These are phyloP conservation scores for Calosoma granatense DNA, from an alignment of 1,140 invertebrate species.

Conservation along the genomic window DNA sequence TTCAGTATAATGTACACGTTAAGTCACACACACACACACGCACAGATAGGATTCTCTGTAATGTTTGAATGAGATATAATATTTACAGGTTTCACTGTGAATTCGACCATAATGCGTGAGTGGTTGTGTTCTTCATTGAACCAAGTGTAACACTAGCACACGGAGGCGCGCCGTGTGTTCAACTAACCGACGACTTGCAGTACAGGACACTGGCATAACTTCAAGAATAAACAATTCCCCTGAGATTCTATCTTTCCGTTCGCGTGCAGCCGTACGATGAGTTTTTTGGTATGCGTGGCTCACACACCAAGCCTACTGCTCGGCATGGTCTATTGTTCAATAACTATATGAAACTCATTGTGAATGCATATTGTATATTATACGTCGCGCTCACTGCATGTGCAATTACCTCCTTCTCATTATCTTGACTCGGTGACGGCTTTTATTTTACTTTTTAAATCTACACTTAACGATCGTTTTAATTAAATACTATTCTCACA, in stretches of 20 bases:
- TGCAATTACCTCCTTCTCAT: constrained; percentile 9
- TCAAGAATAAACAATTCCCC: constrained; percentile 25
- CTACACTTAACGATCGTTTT: background rate
- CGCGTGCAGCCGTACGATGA: constrained; percentile 19
- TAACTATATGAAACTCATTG: constrained; percentile 11
- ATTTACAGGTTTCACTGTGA: background rate
- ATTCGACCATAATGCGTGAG: background rate
- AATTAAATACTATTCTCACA: background rate
- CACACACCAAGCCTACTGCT: background rate
- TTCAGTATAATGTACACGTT: too few relatives aligned
- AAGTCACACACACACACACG: too few relatives aligned
- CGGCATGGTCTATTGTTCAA: constrained; percentile 2
- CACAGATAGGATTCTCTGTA: too few relatives aligned
- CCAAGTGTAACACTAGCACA: background rate
- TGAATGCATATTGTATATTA: constrained; percentile 12
- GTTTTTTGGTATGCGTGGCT: background rate
- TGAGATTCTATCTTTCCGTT: constrained; percentile 23
- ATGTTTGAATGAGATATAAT: background rate
- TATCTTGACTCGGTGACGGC: background rate
- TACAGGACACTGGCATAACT: constrained; percentile 20
- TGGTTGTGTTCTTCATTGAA: background rate
- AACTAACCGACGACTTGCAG: background rate
- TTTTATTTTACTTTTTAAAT: background rate
- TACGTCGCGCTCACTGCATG: background rate
- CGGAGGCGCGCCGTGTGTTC: background rate